A percentile compares a stretch with the other conserved stretches of the same genome.
These are phyloP conservation scores for Eidolon dupreanum DNA, from an alignment of 2,797 vertebrate genomes.

Conservation along the genomic window DNA sequence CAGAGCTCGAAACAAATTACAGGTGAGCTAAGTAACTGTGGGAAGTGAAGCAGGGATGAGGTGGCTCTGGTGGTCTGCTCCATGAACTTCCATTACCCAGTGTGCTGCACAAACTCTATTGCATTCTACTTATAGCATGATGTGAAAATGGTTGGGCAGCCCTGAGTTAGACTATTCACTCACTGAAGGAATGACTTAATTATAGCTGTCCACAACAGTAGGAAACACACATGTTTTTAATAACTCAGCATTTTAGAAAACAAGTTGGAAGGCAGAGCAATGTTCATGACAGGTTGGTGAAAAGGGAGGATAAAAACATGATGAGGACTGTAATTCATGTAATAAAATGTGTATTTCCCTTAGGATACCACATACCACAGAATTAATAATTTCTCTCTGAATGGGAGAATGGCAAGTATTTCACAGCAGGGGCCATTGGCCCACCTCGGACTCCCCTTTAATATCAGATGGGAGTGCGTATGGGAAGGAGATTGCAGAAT, in stretches of 20 bases:
- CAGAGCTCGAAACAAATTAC: not conserved
- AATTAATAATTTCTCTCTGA: not conserved
- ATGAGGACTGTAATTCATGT: not conserved
- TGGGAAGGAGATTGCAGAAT: not conserved
- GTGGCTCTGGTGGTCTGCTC: not conserved
- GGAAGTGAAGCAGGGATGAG: not conserved
- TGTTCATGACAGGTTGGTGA: not conserved
- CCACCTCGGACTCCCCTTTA: not conserved
- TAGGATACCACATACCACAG: not conserved
- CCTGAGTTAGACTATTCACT: not conserved
- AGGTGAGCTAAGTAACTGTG: not conserved
- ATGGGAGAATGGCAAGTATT: not conserved
- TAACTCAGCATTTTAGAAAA: conserved; percentile 27
- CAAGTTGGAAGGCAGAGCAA: not conserved
- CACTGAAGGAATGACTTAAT: not conserved
- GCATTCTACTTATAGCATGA: not conserved
- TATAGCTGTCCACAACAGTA: not conserved
- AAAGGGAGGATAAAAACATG: conserved; percentile 5
- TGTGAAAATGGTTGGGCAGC: not conserved
- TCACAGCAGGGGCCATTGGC: not conserved
- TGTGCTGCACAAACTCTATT: not conserved
- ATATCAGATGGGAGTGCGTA: not conserved
- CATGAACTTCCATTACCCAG: not conserved
- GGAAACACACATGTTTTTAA: not conserved
- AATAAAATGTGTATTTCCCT: not conserved